phyloP scores from a whole-genome alignment of 2,113 vertebrate genomes.

The Triplophysa rosa region DNA sequence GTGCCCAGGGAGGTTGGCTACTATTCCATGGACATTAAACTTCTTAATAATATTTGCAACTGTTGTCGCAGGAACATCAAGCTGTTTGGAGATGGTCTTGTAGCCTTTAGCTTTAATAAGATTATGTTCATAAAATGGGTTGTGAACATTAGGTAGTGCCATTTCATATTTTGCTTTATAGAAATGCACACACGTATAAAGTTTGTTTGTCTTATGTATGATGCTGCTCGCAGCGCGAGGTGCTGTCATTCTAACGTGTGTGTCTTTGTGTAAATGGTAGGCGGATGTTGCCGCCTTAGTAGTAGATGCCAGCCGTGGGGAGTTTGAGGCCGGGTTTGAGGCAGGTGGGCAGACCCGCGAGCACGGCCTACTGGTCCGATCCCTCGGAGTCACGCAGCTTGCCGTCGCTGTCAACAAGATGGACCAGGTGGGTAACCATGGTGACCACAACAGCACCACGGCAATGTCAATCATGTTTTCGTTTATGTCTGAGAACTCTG shows the following conservation, averaged over 20 bases:
- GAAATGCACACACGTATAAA: background rate
- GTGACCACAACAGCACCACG: constrained; percentile 43
- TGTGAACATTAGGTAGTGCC: no score
- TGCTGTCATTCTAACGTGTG: background rate
- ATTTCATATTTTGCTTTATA: no score
- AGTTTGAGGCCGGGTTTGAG: constrained; percentile 98
- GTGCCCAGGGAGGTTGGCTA: no score
- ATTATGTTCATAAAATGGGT: no score
- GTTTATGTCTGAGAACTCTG: constrained; percentile 37
- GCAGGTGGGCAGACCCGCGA: constrained; percentile 95
- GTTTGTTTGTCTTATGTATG: background rate
- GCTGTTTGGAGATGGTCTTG: no score
- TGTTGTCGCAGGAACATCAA: no score
- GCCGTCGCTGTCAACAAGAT: constrained; percentile 97
- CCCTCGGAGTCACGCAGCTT: constrained; percentile 96
- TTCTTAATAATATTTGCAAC: no score
- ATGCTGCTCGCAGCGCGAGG: background rate
- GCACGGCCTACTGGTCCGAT: constrained; percentile 93
- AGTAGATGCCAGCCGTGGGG: constrained; percentile 94
- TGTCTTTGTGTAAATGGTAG: constrained; percentile 67
- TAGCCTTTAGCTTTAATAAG: no score
- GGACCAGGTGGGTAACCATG: constrained; percentile 86
- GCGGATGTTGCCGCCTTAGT: constrained; percentile 95
- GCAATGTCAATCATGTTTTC: constrained; percentile 38
- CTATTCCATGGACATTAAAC: no score